Conservation (phyloP, 2,888 invertebrate genomes). For the Scaptomyza caliginosa region DNA sequence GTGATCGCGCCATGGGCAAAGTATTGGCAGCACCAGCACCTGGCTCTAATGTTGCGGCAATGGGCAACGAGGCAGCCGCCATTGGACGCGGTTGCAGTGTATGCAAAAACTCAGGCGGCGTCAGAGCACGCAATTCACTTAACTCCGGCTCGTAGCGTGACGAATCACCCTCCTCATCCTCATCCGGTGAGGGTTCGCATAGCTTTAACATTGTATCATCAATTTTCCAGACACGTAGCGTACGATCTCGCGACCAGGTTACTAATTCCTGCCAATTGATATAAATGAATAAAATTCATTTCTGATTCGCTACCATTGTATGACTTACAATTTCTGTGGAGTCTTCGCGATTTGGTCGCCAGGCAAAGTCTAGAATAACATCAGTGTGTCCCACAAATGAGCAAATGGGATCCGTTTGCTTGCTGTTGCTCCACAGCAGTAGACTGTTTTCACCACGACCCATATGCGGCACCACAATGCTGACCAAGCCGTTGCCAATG, state of each 20-base stretch:
- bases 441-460: slow-evolving; percentile 94
- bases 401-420: slow-evolving; percentile 91
- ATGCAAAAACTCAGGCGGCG: slow-evolving; percentile 70
- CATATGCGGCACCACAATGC: slow-evolving; percentile 96
- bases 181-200: slow-evolving; percentile 85
- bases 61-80: slow-evolving; percentile 66
- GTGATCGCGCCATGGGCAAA: slow-evolving; percentile 84
- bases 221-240: slow-evolving; percentile 94
- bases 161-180: slow-evolving; percentile 55
- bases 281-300: background rate
- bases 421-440: slow-evolving; percentile 90
- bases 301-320: background rate
- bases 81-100: slow-evolving; percentile 73
- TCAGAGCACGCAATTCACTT: slow-evolving; percentile 49
- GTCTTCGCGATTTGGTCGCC: slow-evolving; percentile 89
- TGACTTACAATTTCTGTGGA: slow-evolving; percentile 79
- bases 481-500: slow-evolving; percentile 95
- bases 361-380: slow-evolving; percentile 97
- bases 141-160: slow-evolving; percentile 80
- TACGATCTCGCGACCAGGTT: slow-evolving; percentile 98
- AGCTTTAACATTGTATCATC: slow-evolving; percentile 93
- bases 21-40: slow-evolving; percentile 54
- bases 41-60: slow-evolving; percentile 47
- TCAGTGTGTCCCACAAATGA: slow-evolving; percentile 97
- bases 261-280: slow-evolving; percentile 87